Evolutionary conservation across 2,888 invertebrate species (phyloP).

Genomic region (Ichneumoninae sp.): DNA sequence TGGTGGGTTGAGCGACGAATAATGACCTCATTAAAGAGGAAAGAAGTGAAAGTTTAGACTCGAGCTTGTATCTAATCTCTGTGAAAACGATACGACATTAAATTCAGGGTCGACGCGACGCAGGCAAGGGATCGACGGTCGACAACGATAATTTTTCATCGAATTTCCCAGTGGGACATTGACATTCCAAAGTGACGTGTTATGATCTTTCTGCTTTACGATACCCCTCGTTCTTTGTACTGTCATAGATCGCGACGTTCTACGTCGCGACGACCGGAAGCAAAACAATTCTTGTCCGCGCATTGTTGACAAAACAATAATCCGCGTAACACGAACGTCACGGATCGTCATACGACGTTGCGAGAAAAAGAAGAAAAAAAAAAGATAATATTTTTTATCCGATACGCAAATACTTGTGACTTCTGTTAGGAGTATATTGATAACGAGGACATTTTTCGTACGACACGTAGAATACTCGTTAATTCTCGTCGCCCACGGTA

Average conservation of each 20-base stretch:
- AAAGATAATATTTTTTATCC: conserved; percentile 32
- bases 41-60: conserved; percentile 3
- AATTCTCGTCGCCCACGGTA: conserved; percentile 1
- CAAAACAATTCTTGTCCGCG: not conserved
- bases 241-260: conserved; percentile 20
- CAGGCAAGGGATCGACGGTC: not conserved
- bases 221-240: conserved; percentile 23
- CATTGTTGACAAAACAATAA: conserved; percentile 18
- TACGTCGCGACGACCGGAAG: not conserved
- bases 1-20: not conserved
- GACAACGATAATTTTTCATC: not conserved
- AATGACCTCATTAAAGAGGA: conserved; percentile 36
- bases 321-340: not conserved
- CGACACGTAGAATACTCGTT: conserved; percentile 18
- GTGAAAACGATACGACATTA: conserved; percentile 4
- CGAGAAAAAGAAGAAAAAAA: conserved; percentile 9
- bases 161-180: not conserved
- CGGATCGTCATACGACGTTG: not conserved
- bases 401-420: conserved; percentile 64
- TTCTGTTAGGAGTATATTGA: conserved; percentile 59
- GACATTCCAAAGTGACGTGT: conserved; percentile 51
- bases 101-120: not conserved
- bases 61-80: not conserved
- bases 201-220: conserved; percentile 12
- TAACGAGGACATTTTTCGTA: conserved; percentile 41